Evolutionary conservation across 2,113 vertebrate genomes (phyloP), one percentile per base, ranked within the genome.

Genomic region (Elephantulus edwardii): DNA sequence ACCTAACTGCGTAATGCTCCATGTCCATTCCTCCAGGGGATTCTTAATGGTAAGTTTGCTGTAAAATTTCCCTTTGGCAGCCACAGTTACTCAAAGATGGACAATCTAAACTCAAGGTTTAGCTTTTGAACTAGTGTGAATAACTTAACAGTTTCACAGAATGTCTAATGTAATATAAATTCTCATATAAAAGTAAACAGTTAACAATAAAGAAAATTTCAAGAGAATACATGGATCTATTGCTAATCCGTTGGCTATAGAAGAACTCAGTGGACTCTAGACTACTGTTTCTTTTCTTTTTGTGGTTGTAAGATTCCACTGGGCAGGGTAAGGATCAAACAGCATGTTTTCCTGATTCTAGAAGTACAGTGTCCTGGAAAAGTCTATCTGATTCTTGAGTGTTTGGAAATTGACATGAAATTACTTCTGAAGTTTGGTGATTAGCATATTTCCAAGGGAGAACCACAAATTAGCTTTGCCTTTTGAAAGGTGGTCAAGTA

Each of bases 401-500:
- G 33, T 76, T 24, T 17, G 1, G 28, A 60, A 56, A 20, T 50
- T 86, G 48, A 76, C 35, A 75, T 86, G 66, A 86, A 80, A 38
- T 68, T 78, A 72, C 62, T 82, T 19, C 64, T 66, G 72, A 72
- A 90, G 19, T 76, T 68, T 42, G 80, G 7, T 93, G 38, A 89
- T 50, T 60, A 81, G 52, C 16, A 90, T 24, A 88, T 68, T 54
- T 14, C 78, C 22, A 93, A 19, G 35, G 42, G 12, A 54, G 64
- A 68, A 74, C 24, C 78, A 88, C 5, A 60, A 78, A 54, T 87
- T 85, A 68, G 24, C 56, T 60, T 70, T n/a, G 14, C 22, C 83
- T 72, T 87, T 95, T 92, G 40, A 91, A 91, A 94, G 35, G 11
- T 75, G 62, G 33, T 86, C 75, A 72, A 58, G 56, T 44, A 48